Conservation (phyloP, 1,140 invertebrate genomes). For the Apis cerana region DNA sequence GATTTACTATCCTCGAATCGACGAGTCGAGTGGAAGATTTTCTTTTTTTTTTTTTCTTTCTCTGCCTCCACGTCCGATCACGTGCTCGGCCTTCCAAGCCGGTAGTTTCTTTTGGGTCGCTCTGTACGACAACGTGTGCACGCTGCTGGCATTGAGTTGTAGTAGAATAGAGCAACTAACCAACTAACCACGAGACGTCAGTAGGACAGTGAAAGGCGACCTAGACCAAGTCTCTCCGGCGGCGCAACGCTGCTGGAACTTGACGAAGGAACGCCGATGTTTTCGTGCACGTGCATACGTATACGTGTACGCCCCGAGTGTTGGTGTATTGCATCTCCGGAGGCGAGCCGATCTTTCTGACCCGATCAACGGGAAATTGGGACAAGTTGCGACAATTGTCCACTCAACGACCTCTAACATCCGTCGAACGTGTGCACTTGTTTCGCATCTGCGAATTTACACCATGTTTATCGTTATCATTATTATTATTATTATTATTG, state of each 20-base stretch:
- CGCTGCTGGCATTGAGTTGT: conserved; percentile 68
- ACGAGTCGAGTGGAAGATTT: background rate
- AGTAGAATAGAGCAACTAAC: conserved; percentile 69
- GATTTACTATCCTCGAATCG: too few relatives aligned
- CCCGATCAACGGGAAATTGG: background rate
- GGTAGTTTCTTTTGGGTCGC: conserved; percentile 55
- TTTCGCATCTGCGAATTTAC: too few relatives aligned
- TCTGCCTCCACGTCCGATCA: background rate
- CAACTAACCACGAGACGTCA: conserved; percentile 71
- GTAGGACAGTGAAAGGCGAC: conserved; percentile 78
- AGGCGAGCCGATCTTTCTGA: background rate
- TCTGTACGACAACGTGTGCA: conserved; percentile 58
- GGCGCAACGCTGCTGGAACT: conserved; percentile 47
- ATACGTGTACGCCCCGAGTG: background rate
- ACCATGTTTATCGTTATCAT: too few relatives aligned
- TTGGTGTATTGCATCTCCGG: conserved; percentile 9
- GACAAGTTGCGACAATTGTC: background rate
- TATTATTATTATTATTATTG: too few relatives aligned
- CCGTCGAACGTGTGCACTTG: too few relatives aligned
- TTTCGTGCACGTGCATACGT: conserved; percentile 33
- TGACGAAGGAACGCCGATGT: conserved; percentile 50
- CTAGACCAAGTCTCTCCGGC: conserved; percentile 74
- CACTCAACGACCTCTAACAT: too few relatives aligned
- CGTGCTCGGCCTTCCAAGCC: background rate
- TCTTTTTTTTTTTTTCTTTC: background rate